A percentile compares a stretch with the other conserved stretches of the same genome.
phyloP scores from a whole-genome alignment of 2,888 invertebrate genomes.

The Chromoteleia sp. region DNA sequence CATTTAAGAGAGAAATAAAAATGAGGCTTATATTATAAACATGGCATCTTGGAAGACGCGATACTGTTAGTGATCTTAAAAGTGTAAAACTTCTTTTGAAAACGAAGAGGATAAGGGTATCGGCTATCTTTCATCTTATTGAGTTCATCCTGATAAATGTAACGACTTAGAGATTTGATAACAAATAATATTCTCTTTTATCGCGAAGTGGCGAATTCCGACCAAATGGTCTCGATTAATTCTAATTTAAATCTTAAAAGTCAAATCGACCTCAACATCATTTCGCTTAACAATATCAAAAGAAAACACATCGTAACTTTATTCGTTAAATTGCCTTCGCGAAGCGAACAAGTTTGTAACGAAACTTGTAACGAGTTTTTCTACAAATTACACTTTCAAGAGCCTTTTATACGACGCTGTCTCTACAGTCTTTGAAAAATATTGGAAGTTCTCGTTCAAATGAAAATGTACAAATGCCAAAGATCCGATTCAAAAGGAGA shows the following conservation, averaged over 20 bases:
- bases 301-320: conserved; percentile 68
- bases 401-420: conserved; percentile 61
- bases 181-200: neutral
- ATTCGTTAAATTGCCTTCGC: conserved; percentile 59
- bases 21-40: too few relatives aligned
- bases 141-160: neutral
- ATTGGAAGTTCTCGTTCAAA: conserved; percentile 55
- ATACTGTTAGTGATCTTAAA: too few relatives aligned
- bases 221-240: conserved; percentile 30
- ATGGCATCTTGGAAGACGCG: too few relatives aligned
- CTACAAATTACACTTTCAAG: conserved; percentile 71
- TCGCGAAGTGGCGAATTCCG: too few relatives aligned
- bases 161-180: too few relatives aligned
- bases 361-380: conserved; percentile 70
- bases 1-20: conserved; percentile 15
- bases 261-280: conserved; percentile 64
- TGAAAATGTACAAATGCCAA: conserved; percentile 60
- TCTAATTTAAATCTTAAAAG: conserved; percentile 56
- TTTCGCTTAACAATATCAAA: conserved; percentile 64
- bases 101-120: neutral
- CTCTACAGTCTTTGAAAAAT: conserved; percentile 63
- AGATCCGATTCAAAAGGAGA: conserved; percentile 15
- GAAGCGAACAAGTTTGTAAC: conserved; percentile 55
- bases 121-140: conserved; percentile 15
- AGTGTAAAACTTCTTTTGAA: too few relatives aligned